phyloP scores from a whole-genome alignment of 2,888 invertebrate species.

The Proisotoma minuta region DNA sequence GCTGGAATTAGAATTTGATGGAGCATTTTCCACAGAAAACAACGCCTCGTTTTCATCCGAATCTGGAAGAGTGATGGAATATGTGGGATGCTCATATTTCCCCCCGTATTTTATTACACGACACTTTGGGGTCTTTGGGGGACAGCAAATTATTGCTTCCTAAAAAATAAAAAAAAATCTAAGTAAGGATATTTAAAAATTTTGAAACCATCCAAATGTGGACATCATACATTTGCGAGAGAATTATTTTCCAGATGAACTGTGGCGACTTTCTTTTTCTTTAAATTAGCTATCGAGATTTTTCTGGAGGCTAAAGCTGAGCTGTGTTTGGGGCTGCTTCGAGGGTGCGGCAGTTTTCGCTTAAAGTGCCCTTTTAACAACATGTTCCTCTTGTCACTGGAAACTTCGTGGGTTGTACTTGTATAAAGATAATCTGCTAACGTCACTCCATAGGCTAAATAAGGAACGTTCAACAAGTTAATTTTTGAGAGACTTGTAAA shows the following conservation, averaged over 20 bases:
- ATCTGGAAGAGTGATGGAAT: conserved; percentile 6
- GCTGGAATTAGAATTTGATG: background rate
- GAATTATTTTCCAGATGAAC: conserved; percentile 12
- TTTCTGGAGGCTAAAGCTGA: background rate
- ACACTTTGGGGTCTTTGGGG: conserved; percentile 1
- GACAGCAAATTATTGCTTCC: conserved; percentile 3
- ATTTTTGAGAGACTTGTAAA: background rate
- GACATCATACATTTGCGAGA: background rate
- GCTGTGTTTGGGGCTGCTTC: background rate
- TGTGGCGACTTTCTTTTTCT: conserved; percentile 2
- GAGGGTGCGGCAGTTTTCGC: background rate
- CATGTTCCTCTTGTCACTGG: conserved; percentile 16
- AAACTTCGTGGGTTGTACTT: conserved; percentile 20
- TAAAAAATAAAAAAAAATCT: background rate
- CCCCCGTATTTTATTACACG: conserved; percentile 28
- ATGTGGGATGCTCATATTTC: conserved; percentile 14
- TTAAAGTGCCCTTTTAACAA: conserved; percentile 13
- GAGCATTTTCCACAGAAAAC: background rate
- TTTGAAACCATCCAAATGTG: background rate
- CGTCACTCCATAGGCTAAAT: background rate
- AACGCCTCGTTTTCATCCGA: background rate
- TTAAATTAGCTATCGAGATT: conserved; percentile 8
- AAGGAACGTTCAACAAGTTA: background rate
- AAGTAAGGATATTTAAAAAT: background rate
- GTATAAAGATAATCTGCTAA: conserved; percentile 17